These are phyloP conservation scores for Urophycis tenuis DNA, from an alignment of 2,797 vertebrate genomes.

Conservation along the genomic window DNA sequence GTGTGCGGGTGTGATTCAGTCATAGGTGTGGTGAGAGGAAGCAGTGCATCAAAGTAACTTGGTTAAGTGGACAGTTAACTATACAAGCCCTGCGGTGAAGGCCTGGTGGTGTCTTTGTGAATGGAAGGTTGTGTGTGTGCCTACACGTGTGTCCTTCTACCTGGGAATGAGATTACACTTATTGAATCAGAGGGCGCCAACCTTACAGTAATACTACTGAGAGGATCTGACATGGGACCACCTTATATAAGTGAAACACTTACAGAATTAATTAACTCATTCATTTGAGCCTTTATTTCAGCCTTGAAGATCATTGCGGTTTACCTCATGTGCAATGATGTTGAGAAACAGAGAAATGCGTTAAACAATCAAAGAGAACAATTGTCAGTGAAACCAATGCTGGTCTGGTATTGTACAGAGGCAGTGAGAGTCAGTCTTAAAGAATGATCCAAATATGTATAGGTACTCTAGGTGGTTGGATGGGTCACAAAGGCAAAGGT, in stretches of 20 bases:
- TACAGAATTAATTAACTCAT: not conserved
- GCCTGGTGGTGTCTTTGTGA: not conserved
- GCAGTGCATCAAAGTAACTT: conserved; percentile 1
- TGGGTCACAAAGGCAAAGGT: not conserved
- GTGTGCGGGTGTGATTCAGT: not conserved
- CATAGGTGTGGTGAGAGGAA: not conserved
- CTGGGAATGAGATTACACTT: not conserved
- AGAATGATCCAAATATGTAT: not conserved
- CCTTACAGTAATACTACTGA: not conserved
- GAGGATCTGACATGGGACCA: not conserved
- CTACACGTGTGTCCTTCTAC: not conserved
- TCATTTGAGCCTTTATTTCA: not conserved
- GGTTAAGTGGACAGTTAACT: not conserved
- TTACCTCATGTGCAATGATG: not conserved
- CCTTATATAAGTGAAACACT: too few species aligned
- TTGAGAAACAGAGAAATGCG: not conserved
- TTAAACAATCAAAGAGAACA: not conserved
- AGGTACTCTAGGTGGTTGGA: not conserved
- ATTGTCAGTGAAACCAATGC: too few species aligned
- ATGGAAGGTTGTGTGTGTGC: conserved; percentile 1
- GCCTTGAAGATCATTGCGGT: not conserved
- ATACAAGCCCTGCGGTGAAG: not conserved
- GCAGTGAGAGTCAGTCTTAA: too few species aligned
- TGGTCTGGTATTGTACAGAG: too few species aligned
- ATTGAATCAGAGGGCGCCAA: not conserved